phyloP scores from a whole-genome alignment of 2,888 invertebrate genomes.

The Sarcophaga rosellei region DNA sequence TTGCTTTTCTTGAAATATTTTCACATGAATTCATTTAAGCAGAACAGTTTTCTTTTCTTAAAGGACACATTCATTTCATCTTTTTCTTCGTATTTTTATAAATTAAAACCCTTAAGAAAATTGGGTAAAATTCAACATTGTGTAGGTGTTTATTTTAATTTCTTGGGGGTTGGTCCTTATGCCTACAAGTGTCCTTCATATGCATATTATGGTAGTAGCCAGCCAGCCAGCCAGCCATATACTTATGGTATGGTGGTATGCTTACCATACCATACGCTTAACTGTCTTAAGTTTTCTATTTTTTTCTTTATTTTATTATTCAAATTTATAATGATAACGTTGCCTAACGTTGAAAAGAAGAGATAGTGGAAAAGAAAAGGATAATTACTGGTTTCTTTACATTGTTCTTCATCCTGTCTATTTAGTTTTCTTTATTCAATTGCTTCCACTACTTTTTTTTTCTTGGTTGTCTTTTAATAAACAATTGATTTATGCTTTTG shows the following conservation, averaged over 20 bases:
- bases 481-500: slow-evolving; percentile 36
- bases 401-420: background rate
- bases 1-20: slow-evolving; percentile 68
- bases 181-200: slow-evolving; percentile 11
- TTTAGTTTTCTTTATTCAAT: background rate
- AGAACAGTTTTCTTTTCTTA: slow-evolving; percentile 52
- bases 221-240: too few relatives aligned
- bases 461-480: slow-evolving; percentile 49
- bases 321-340: background rate
- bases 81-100: slow-evolving; percentile 52
- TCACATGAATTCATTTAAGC: slow-evolving; percentile 78
- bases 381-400: slow-evolving; percentile 63
- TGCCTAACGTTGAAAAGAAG: background rate
- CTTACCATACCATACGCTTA: slow-evolving; percentile 19
- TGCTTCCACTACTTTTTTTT: slow-evolving; percentile 20
- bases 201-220: background rate
- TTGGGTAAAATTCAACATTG: slow-evolving; percentile 34
- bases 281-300: slow-evolving; percentile 53
- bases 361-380: slow-evolving; percentile 27
- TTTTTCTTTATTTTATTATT: slow-evolving; percentile 60
- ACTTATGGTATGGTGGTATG: too few relatives aligned
- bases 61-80: slow-evolving; percentile 1
- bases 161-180: slow-evolving; percentile 25
- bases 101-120: background rate
- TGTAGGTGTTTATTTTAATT: slow-evolving; percentile 43